These are phyloP conservation scores for Muscidifurax raptorellus DNA, from an alignment of 1,140 invertebrate species.

Conservation along the genomic window DNA sequence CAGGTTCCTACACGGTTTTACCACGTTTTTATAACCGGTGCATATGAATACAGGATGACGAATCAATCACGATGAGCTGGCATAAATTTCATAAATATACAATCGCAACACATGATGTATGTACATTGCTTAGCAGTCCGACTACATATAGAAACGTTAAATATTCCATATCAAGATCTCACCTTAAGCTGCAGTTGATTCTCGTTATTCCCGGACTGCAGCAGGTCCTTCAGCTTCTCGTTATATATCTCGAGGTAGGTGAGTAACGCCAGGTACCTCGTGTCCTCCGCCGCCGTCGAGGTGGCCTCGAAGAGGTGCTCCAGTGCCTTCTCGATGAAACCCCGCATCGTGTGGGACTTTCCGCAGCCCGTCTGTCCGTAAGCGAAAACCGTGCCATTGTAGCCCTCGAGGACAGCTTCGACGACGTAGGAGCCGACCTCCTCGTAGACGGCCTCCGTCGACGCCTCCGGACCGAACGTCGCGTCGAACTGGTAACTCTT, in stretches of 20 bases:
- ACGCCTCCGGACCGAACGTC: conserved; percentile 63
- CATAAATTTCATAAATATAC: no score
- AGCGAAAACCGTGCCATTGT: conserved; percentile 91
- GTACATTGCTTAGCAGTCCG: no score
- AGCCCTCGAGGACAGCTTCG: conserved; percentile 89
- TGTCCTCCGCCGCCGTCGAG: conserved; percentile 83
- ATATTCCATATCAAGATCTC: no score
- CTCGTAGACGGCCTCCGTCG: conserved; percentile 71
- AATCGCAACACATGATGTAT: no score
- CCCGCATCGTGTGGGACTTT: conserved; percentile 90
- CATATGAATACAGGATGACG: no score
- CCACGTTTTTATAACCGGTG: not conserved
- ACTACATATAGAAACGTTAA: no score
- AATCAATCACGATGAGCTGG: no score
- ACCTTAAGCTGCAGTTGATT: conserved; percentile 65
- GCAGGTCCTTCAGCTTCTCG: conserved; percentile 88
- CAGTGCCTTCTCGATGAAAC: conserved; percentile 88
- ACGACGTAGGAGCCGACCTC: conserved; percentile 72
- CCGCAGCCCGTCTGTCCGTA: conserved; percentile 93
- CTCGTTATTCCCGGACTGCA: conserved; percentile 76
- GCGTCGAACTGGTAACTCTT: conserved; percentile 73
- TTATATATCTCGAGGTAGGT: conserved; percentile 97
- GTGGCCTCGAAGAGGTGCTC: conserved; percentile 96
- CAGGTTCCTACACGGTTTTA: not conserved
- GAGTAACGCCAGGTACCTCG: conserved; percentile 91